Evolutionary conservation across 1,140 invertebrate genomes (phyloP), one percentile per base, ranked within the genome.

Genomic region (Hydropsyche tenuis): DNA sequence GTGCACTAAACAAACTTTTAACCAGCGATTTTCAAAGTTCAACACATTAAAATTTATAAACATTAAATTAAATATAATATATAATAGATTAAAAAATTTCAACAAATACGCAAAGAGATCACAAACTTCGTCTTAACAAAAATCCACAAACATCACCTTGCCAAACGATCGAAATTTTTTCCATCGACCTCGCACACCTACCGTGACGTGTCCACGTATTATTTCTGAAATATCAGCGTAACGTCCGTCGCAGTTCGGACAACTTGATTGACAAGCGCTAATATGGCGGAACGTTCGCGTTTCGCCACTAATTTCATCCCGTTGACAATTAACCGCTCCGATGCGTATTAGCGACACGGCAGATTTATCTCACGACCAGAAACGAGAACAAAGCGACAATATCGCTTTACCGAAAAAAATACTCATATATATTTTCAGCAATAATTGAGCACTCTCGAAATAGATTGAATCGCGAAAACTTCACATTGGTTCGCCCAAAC

Each of bases 261-360:
- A 48, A 27, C 43, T 37, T 70, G 68, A 70, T 70, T 70, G 68
- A 70, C 68, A 43, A 48, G 68, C 46, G 51, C 68, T 60, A 53
- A 70, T 53, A 70, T 16, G 27, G 18, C 46, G 68, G 68, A 48
- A 70, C 25, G 68, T 60, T 11, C 46, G 46, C 27, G 14, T 70
- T 70, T 70, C 56, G 56, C 56, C 7, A 60, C 56, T 60, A 60
- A 60, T 60, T 60, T 60, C 56, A 23, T 60, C 11, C 7, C 56
- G 56, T 60, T 60, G 20, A 60, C 56, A 60, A 60, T 60, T 60
- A 60, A 60, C 56, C 56, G 56, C 56, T 60, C 23, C 20, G 56
- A 60, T 60, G 56, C 56, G 56, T 60, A 60, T 60, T 60, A 25
- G 56, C 56, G 56, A 60, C 56, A 60, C 45, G 45, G 45, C 45